phyloP scores from a whole-genome alignment of 2,888 invertebrate species.

The Idaea straminata region DNA sequence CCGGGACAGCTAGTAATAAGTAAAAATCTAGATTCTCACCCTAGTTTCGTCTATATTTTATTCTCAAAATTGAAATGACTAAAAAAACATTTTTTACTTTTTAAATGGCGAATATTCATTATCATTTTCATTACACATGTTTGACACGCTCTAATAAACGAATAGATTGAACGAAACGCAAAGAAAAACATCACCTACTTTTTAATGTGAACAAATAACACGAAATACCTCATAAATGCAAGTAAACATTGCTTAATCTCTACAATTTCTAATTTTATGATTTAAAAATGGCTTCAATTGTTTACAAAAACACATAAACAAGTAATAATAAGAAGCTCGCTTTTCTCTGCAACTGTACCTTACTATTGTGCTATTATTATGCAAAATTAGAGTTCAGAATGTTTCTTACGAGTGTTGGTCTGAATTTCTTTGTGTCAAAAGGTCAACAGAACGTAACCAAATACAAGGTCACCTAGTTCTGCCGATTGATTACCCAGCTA shows the following conservation, averaged over 20 bases:
- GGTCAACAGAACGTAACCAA: conserved; percentile 72
- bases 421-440: conserved; percentile 65
- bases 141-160: not conserved
- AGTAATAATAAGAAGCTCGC: not conserved
- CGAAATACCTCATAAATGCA: not conserved
- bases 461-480: conserved; percentile 59
- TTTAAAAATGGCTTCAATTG: not conserved
- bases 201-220: not conserved
- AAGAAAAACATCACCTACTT: not conserved
- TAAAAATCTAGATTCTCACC: no score
- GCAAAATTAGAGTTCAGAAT: conserved; percentile 64
- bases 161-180: conserved; percentile 5
- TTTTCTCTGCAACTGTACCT: conserved; percentile 39
- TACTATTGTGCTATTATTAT: conserved; percentile 72
- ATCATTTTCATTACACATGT: conserved; percentile 1
- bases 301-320: no score
- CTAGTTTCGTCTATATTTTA: no score
- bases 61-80: no score
- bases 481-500: conserved; percentile 36
- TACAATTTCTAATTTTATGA: not conserved
- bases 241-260: not conserved
- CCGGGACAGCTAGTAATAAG: no score
- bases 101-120: not conserved
- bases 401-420: conserved; percentile 53
- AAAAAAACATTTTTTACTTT: not conserved